A percentile compares a stretch with the other conserved stretches of the same genome.
These are phyloP conservation scores for Cyanoderma ruficeps DNA, from an alignment of 2,113 vertebrate genomes.

Conservation along the genomic window DNA sequence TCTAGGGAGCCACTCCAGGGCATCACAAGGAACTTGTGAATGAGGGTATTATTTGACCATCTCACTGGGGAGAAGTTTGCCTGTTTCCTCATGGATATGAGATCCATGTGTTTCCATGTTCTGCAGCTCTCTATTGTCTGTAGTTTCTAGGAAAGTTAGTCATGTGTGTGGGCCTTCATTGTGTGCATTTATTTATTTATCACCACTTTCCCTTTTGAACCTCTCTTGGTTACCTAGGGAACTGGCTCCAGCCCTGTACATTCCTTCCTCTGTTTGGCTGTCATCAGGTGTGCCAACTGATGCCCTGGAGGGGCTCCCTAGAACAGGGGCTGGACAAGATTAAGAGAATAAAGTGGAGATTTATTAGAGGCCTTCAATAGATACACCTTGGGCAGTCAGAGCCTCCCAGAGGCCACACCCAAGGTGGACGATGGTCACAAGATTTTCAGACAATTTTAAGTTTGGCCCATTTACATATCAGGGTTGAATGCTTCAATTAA, in stretches of 20 bases:
- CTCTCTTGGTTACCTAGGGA: conserved; percentile 27
- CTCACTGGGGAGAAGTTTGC: background rate
- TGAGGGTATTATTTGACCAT: background rate
- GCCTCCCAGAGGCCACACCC: background rate
- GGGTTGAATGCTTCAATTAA: background rate
- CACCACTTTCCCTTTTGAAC: background rate
- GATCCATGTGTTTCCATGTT: background rate
- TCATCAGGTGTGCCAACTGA: background rate
- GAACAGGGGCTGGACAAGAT: background rate
- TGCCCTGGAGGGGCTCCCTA: background rate
- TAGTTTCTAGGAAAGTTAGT: background rate
- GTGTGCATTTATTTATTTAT: background rate
- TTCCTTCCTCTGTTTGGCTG: background rate
- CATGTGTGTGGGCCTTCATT: background rate
- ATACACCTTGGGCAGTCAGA: background rate
- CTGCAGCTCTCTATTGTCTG: background rate
- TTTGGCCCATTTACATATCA: background rate
- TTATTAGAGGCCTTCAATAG: background rate
- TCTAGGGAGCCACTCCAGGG: background rate
- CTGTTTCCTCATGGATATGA: background rate
- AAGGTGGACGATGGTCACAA: background rate
- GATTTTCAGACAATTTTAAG: background rate
- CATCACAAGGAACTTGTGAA: background rate
- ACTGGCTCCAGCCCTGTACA: background rate
- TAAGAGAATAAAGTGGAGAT: background rate